Evolutionary conservation across 2,797 vertebrate genomes (phyloP), one percentile per base, ranked within the genome.

Genomic region (Gymnodraco acuticeps): DNA sequence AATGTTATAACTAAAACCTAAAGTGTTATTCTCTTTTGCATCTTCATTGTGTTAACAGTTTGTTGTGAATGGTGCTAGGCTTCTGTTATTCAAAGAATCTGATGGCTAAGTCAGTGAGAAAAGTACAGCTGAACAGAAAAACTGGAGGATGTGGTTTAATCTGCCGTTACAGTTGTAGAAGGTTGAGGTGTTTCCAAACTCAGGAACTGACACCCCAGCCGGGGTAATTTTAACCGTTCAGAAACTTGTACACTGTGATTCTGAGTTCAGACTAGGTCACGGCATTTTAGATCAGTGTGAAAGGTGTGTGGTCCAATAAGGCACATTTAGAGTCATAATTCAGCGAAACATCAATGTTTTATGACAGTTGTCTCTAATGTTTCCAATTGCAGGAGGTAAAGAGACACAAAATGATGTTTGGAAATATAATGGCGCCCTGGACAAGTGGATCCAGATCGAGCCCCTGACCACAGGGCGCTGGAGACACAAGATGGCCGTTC

Each of bases 381-480:
- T 73, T 3, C 16, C 13, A 1, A 70, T 77, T 86, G 16, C 82
- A 99, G 98, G 98, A 88, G 98, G 98, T 69, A 99, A 99, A 89
- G 97, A 99, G 94, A 99, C 98, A 48, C 95, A 96, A 71, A 96
- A 97, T 0, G 97, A 99, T 52, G 98, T 97, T 14, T 99, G 98
- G 98, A 99, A 98, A 92, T 99, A 99, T 60, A 99, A 98, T 0
- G 97, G 97, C 0, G 97, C 97, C 2, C 96, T 99, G 80, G 98
- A 99, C 92, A 98, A 98, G 75, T 99, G 98, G 98, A 98, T 99
- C 81, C 96, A 97, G 89, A 96, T 98, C 0, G 98, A 99, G 62
- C 93, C 96, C 33, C 92, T 99, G 72, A 94, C 87, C 43, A 93
- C 83, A 8, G 97, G 96, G 1, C 96, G 98, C 73, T 99, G 97